Percentiles rank a stretch among this genome's conserved stretches.
phyloP scores from a whole-genome alignment of 2,113 vertebrate genomes.

The Rattus norvegicus region DNA sequence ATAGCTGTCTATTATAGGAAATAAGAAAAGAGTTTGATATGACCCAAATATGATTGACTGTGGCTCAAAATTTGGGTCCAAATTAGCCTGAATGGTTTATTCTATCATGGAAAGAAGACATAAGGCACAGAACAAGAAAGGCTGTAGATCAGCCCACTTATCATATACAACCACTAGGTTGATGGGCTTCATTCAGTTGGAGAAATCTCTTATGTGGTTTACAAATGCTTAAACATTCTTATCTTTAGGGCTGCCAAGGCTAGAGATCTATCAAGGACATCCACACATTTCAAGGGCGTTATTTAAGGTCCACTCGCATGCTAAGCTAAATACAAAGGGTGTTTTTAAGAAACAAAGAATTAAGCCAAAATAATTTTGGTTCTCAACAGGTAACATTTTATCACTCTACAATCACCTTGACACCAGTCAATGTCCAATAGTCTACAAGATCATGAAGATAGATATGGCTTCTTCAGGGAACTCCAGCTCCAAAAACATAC shows the following conservation, averaged over 20 bases:
- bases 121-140: neutral
- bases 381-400: neutral
- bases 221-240: neutral
- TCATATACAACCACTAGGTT: neutral
- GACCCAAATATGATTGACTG: neutral
- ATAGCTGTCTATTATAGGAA: too few relatives aligned
- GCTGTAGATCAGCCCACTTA: neutral
- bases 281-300: neutral
- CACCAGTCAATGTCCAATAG: neutral
- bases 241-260: neutral
- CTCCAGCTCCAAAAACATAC: fast-evolving
- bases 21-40: neutral
- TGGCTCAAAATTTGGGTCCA: neutral
- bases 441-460: neutral
- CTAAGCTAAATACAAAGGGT: neutral
- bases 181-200: too few relatives aligned
- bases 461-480: neutral
- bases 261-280: neutral
- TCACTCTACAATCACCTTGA: neutral
- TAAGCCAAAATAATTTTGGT: too few relatives aligned
- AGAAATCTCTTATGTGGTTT: neutral
- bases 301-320: neutral
- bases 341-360: neutral
- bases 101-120: neutral
- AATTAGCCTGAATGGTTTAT: too few relatives aligned